Conservation (phyloP, 2,113 vertebrate species). For the Sminthopsis crassicaudata region DNA sequence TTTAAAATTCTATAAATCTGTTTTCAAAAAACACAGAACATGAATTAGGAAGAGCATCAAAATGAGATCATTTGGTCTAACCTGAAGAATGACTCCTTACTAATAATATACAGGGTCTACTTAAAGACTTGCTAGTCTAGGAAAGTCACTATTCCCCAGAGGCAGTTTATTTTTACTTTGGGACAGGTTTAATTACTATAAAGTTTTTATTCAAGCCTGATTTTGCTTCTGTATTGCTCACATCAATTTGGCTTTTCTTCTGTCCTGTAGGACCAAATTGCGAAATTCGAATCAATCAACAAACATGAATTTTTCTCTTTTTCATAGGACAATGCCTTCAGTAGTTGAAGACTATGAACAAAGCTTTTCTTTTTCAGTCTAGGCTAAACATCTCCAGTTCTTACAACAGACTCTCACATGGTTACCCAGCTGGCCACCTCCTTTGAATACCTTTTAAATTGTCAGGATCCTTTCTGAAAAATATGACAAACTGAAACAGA, state of each 20-base stretch:
- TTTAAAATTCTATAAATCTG: not conserved
- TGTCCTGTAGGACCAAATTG: not conserved
- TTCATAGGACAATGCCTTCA: not conserved
- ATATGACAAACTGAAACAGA: not conserved
- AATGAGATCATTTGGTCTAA: not conserved
- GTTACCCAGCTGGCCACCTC: not conserved
- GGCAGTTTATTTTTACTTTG: not conserved
- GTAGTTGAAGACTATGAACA: not conserved
- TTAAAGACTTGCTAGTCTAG: not conserved
- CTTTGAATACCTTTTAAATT: not conserved
- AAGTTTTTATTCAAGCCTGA: not conserved
- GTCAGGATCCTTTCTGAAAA: not conserved
- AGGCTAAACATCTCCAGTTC: not conserved
- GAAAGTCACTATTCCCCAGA: not conserved
- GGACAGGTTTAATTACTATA: not conserved
- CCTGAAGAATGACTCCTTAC: not conserved
- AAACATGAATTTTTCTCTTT: not conserved
- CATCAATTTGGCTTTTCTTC: not conserved
- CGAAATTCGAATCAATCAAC: not conserved
- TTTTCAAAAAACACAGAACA: not conserved
- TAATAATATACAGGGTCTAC: not conserved
- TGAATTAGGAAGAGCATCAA: not conserved
- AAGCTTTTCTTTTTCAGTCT: not conserved
- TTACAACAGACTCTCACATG: not conserved
- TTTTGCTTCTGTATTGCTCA: not conserved